Conservation (phyloP, 2,797 vertebrate species). For the Antrozous pallidus region DNA sequence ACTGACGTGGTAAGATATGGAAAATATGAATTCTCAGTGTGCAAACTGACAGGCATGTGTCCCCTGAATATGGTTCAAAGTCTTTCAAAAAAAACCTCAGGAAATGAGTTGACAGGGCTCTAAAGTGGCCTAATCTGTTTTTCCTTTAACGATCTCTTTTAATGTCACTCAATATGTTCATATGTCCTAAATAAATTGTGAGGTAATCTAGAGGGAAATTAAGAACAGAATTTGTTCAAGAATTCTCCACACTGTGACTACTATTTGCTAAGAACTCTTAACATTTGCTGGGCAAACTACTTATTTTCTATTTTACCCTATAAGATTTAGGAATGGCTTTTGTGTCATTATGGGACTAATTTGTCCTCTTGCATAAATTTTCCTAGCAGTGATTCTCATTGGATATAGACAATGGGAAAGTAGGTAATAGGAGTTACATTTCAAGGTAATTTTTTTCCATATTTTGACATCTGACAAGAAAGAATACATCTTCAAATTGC, state of each 20-base stretch:
- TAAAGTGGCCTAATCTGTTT: neutral
- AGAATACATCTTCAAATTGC: neutral
- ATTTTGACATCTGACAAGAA: slow-evolving; percentile 3
- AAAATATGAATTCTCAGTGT: neutral
- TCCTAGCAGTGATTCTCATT: neutral
- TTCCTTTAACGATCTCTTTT: neutral
- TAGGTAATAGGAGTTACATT: neutral
- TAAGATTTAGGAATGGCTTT: neutral
- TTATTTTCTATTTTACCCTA: slow-evolving; percentile 1
- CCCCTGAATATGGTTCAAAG: neutral
- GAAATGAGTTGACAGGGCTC: neutral
- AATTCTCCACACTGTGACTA: neutral
- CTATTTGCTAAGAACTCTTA: neutral
- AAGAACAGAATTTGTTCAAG: neutral
- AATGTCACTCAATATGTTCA: neutral
- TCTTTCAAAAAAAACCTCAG: neutral
- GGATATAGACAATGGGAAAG: neutral
- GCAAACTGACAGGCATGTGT: neutral
- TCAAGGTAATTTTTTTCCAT: neutral
- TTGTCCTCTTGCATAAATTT: neutral
- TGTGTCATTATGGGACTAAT: neutral
- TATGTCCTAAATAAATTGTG: neutral
- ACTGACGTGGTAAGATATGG: neutral
- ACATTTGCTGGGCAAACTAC: neutral
- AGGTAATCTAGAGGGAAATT: neutral